Base-by-base conservation (phyloP, 1,140 invertebrate species). In the Maniola jurtina region DNA sequence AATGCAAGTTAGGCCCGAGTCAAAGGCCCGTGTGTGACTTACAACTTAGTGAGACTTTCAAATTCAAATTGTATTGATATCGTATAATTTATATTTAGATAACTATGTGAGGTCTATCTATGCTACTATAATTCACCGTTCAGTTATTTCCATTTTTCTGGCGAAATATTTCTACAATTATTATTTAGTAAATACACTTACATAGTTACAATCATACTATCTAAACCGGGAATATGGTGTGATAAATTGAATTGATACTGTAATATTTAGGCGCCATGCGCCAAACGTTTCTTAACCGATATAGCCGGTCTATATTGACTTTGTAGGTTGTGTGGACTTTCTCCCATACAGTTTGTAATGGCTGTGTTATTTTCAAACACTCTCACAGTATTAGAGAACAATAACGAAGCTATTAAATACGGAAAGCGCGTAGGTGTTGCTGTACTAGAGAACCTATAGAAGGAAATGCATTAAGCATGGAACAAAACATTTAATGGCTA, bases 361-460 rank as follows among this genome's bases (percentile, higher is more conserved):
- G 67, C 15, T 16, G 65, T 66, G 70, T 65, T 71, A 71, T 68
- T 69, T 71, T 67, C 70, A 54, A 61, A 71, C 45, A 71, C 62
- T 50, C 54, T 67, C 54, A 63, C 59, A 71, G 68, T 70, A 68
- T 66, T 64, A 71, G 64, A 75, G 75, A 71, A 76, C 75, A 78
- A 80, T 76, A 73, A 76, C 68, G 66, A 71, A 72, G 71, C 70
- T 70, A 73, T 80, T 80, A 79, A 67, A 57, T 61, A 42, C 68
- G 70, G 68, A 69, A 72, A 70, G 68, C 54, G 72, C 67, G 72
- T 76, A 76, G 74, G 72, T 52, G 72, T 70, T 71, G 70, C 70
- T 69, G 55, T 59, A 61, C 64, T 48, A 61, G 45, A 35, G n/a
- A 25, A 25, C 25, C 25, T 38, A 15, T 63, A 69, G 15, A 67